Evolutionary conservation across 2,113 vertebrate species (phyloP), one percentile per base, ranked within the genome.

Genomic region (Seriola rivoliana): DNA sequence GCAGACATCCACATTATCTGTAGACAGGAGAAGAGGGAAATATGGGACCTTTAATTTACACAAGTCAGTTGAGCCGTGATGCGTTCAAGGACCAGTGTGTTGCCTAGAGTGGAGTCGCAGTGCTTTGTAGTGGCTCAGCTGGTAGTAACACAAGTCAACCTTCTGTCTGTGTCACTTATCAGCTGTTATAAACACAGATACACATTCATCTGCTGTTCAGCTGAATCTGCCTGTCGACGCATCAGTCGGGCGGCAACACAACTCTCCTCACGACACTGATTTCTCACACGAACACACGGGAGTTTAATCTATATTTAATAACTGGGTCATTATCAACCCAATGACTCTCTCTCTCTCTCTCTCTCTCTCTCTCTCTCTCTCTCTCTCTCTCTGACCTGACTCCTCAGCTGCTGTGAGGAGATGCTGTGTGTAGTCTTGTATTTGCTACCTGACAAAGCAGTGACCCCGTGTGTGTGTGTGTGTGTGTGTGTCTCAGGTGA

Each of bases 401-500:
- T 70, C 71, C 75, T 29, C 8, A 32, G 70, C 36, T 19, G n/a
- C 54, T 44, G 25, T 21, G 19, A 19, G 23, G 19, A 12, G 38
- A 67, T 44, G 14, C 23, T 58, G 29, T 29, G 29, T 29, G 29
- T 29, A 0, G 29, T 29, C 29, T 2, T 29, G 29, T 25, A 25
- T 32, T 2, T 52, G 8, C 55, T 17, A 3, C 6, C 67, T 16
- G 9, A 42, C 34, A 29, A 29, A 2, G 29, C 29, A 29, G 29
- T 29, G 29, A 8, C 8, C 6, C 8, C 8, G 36, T 38, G 36
- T 38, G 38, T 38, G 38, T 38, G 38, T 38, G 38, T 38, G 38
- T 38, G 38, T 38, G 38, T 38, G 38, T 38, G 38, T 38, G 38
- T 69, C 69, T 3, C 88, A 99, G 98, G 97, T 1, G 98, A 99